These are phyloP conservation scores for Tethya wilhelma DNA, from an alignment of 37 sponge, comb jelly and placozoan genomes.

Conservation along the genomic window DNA sequence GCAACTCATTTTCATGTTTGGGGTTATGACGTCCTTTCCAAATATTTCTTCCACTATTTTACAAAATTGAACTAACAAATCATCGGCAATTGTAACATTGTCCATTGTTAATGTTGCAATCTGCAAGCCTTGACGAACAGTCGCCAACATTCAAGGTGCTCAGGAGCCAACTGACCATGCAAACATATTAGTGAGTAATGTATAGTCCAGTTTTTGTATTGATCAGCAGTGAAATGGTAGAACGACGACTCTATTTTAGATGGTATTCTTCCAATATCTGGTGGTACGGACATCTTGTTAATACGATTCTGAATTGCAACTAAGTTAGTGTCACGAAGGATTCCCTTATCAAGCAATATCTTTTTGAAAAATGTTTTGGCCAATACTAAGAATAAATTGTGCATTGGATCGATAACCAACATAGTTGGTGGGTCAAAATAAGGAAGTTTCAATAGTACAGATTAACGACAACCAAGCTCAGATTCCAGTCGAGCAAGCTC, in stretches of 20 bases:
- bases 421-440: conserved; percentile 55
- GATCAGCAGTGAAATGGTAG: conserved; percentile 56
- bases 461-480: conserved; percentile 35
- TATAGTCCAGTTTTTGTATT: conserved; percentile 59
- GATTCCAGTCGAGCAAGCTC: background rate
- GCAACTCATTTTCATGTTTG: conserved; percentile 50
- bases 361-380: conserved; percentile 47
- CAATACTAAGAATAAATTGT: conserved; percentile 64
- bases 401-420: conserved; percentile 76
- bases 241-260: conserved; percentile 30
- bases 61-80: conserved; percentile 46
- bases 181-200: conserved; percentile 41
- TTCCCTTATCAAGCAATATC: conserved; percentile 14
- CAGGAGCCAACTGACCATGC: conserved; percentile 18
- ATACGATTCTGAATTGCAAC: conserved; percentile 21
- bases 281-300: conserved; percentile 33
- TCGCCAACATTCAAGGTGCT: conserved; percentile 57
- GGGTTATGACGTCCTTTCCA: conserved; percentile 32
- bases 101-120: conserved; percentile 15
- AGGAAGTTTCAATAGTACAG: conserved; percentile 40
- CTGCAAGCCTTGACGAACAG: conserved; percentile 57
- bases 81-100: conserved; percentile 42
- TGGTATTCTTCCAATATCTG: conserved; percentile 61
- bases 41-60: conserved; percentile 19
- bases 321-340: too few species aligned